These are phyloP conservation scores for Crocuta crocuta DNA, from an alignment of 2,113 vertebrate species.

Conservation along the genomic window DNA sequence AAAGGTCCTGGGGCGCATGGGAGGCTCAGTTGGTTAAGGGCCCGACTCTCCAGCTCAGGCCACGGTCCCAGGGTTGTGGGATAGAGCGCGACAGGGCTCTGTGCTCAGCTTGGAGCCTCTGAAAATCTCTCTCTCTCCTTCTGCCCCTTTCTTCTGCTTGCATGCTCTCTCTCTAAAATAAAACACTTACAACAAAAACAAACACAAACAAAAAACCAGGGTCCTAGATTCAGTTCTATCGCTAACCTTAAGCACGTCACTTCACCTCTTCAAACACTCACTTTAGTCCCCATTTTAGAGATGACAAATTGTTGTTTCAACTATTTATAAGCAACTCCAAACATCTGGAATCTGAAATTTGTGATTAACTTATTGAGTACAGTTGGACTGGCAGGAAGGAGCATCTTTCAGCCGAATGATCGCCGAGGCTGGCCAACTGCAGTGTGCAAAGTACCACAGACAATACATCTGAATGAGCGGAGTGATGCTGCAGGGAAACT, in stretches of 20 bases:
- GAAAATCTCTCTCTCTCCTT: no score
- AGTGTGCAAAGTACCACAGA: not conserved
- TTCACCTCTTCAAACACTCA: conserved; percentile 41
- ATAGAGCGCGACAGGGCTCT: no score
- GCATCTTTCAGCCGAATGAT: not conserved
- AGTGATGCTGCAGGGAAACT: not conserved
- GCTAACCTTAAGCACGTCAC: conserved; percentile 34
- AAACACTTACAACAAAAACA: no score
- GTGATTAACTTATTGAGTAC: not conserved
- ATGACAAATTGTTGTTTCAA: conserved; percentile 37
- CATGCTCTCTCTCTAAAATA: no score
- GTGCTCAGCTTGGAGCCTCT: no score
- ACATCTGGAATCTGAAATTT: not conserved
- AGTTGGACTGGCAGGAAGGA: not conserved
- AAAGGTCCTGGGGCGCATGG: not conserved
- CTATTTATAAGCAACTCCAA: conserved; percentile 48
- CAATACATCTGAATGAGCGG: not conserved
- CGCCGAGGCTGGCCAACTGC: not conserved
- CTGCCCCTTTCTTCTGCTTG: no score
- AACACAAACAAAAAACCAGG: not conserved
- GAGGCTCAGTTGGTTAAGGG: no score
- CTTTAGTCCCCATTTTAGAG: not conserved
- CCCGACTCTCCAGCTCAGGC: no score
- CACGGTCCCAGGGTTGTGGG: no score
- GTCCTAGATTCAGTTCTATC: conserved; percentile 23